Conservation (phyloP, 1,140 invertebrate species). For the Zaprionus camerounensis region DNA sequence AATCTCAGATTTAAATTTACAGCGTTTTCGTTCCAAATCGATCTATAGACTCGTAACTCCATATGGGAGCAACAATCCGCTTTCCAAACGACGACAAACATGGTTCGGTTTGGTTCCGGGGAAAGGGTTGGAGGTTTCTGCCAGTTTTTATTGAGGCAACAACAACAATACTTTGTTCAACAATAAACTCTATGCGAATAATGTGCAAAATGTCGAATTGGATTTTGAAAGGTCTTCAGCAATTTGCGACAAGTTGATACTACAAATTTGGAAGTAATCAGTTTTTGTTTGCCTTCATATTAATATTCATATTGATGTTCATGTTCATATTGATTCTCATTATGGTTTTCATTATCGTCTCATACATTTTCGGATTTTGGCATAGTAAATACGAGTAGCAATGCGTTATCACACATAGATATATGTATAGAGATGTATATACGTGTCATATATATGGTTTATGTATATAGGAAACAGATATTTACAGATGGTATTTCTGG, state of each 20-base stretch:
- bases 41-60: neutral
- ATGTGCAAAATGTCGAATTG: neutral
- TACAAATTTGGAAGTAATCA: slow-evolving; percentile 25
- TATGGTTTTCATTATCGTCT: slow-evolving; percentile 4
- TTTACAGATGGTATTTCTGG: slow-evolving; percentile 28
- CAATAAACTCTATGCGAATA: slow-evolving; percentile 14
- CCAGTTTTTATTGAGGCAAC: slow-evolving; percentile 26
- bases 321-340: neutral
- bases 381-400: slow-evolving; percentile 33
- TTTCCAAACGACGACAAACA: slow-evolving; percentile 4
- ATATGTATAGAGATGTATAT: slow-evolving; percentile 18
- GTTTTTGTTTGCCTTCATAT: slow-evolving; percentile 12
- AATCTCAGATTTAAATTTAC: neutral
- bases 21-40: neutral
- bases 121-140: neutral
- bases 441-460: slow-evolving; percentile 3
- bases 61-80: slow-evolving; percentile 3
- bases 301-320: neutral
- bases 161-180: slow-evolving; percentile 4
- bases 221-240: slow-evolving; percentile 10
- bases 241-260: neutral
- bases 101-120: neutral
- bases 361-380: slow-evolving; percentile 1
- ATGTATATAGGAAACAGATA: slow-evolving; percentile 25
- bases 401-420: slow-evolving; percentile 38